Evolutionary conservation across 1,140 invertebrate species (phyloP).

Genomic region (Meloidogyne floridensis): DNA sequence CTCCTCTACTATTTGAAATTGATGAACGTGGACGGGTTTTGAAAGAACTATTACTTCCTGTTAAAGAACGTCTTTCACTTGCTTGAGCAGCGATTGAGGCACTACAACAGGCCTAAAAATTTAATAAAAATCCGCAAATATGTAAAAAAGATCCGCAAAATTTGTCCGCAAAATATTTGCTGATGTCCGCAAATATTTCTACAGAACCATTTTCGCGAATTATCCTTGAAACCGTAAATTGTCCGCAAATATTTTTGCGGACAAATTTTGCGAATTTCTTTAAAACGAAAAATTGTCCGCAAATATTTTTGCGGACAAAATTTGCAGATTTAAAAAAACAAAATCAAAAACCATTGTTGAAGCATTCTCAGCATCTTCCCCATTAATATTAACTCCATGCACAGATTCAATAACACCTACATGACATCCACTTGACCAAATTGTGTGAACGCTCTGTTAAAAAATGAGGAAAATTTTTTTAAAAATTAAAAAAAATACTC

Average conservation of each 20-base stretch:
- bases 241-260: no score
- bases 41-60: slow-evolving; percentile 18
- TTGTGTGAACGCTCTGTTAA: slow-evolving; percentile 57
- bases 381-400: slow-evolving; percentile 19
- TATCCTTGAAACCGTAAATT: no score
- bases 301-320: neutral
- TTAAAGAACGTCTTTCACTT: slow-evolving; percentile 25
- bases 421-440: slow-evolving; percentile 47
- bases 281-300: neutral
- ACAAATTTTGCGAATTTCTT: no score
- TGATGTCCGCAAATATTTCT: neutral
- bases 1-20: slow-evolving; percentile 22
- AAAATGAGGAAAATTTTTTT: neutral
- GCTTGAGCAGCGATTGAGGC: slow-evolving; percentile 18
- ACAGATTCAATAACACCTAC: slow-evolving; percentile 10
- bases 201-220: neutral
- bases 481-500: slow-evolving; percentile 40
- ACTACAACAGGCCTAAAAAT: slow-evolving; percentile 25
- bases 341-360: slow-evolving; percentile 18
- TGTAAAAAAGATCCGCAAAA: neutral
- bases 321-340: neutral
- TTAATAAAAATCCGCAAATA: neutral
- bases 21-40: slow-evolving; percentile 24
- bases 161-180: neutral
- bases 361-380: slow-evolving; percentile 24